phyloP scores from a whole-genome alignment of 2,888 invertebrate genomes.

The Octonoba sinensis region DNA sequence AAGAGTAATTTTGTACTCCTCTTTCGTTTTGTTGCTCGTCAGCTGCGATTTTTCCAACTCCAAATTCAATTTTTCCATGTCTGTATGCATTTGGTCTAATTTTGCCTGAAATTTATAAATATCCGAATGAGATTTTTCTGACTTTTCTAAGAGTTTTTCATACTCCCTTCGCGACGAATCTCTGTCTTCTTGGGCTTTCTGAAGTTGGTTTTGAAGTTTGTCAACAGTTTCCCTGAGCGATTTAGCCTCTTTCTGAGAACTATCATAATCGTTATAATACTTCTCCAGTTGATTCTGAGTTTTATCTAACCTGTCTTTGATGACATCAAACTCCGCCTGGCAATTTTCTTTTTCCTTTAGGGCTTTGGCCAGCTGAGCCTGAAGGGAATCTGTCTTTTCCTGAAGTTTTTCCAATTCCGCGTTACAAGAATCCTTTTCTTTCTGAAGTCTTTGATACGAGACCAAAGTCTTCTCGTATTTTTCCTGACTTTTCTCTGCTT shows the following conservation, averaged over 20 bases:
- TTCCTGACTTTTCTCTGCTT: constrained; percentile 87
- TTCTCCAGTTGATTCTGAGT: constrained; percentile 71
- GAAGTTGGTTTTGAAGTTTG: constrained; percentile 81
- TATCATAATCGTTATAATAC: constrained; percentile 85
- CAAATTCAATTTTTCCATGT: constrained; percentile 86
- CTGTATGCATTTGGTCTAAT: constrained; percentile 87
- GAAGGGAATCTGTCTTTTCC: constrained; percentile 84
- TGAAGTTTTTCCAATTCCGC: constrained; percentile 85
- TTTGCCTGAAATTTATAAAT: constrained; percentile 89
- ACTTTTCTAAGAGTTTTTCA: constrained; percentile 89
- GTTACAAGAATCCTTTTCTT: constrained; percentile 86
- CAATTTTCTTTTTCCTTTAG: constrained; percentile 88
- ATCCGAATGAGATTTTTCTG: constrained; percentile 83
- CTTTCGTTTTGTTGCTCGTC: constrained; percentile 83
- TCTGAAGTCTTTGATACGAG: constrained; percentile 83
- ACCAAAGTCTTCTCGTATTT: constrained; percentile 89
- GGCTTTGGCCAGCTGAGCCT: constrained; percentile 84
- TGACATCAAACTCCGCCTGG: constrained; percentile 86
- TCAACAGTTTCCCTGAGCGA: constrained; percentile 90
- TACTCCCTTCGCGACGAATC: constrained; percentile 90
- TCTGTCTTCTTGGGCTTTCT: constrained; percentile 88
- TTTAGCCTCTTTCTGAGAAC: constrained; percentile 81
- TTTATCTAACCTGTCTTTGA: constrained; percentile 90
- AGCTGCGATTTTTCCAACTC: constrained; percentile 88
- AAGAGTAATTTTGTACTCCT: constrained; percentile 87